Conservation (phyloP, 2,113 vertebrate genomes). For the Chaetops frenatus region DNA sequence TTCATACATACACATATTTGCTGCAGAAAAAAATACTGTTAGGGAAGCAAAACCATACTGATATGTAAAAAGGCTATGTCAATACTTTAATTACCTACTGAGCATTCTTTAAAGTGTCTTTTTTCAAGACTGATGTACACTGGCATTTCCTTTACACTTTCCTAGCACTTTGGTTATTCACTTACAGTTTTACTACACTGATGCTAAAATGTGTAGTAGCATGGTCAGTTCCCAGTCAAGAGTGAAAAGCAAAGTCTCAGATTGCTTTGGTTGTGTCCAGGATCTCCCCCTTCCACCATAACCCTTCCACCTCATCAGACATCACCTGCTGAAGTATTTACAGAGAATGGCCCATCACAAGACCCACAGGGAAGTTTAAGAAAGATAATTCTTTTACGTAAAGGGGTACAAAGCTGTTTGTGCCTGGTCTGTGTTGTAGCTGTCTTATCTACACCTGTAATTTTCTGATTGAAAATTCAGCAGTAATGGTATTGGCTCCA, state of each 20-base stretch:
- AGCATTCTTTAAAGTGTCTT: background rate
- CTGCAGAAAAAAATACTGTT: background rate
- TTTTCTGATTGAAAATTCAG: background rate
- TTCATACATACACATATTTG: background rate
- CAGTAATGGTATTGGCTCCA: background rate
- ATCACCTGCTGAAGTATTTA: background rate
- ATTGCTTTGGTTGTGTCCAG: background rate
- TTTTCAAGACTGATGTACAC: background rate
- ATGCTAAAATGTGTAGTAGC: background rate
- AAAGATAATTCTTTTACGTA: background rate
- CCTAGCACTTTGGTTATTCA: background rate
- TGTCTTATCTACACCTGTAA: background rate
- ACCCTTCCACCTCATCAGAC: background rate
- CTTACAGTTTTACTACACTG: background rate
- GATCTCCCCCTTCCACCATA: background rate
- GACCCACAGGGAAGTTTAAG: background rate
- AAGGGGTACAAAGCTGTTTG: background rate
- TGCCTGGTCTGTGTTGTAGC: background rate
- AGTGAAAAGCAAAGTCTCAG: background rate
- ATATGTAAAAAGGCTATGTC: background rate
- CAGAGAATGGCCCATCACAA: background rate
- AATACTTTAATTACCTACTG: background rate
- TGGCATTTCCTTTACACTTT: background rate
- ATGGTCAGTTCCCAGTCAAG: background rate
- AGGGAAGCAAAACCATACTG: background rate